A percentile compares a stretch with the other conserved stretches of the same genome.
phyloP scores from a whole-genome alignment of 2,888 invertebrate genomes.

The Tenthredo scrophulariae region DNA sequence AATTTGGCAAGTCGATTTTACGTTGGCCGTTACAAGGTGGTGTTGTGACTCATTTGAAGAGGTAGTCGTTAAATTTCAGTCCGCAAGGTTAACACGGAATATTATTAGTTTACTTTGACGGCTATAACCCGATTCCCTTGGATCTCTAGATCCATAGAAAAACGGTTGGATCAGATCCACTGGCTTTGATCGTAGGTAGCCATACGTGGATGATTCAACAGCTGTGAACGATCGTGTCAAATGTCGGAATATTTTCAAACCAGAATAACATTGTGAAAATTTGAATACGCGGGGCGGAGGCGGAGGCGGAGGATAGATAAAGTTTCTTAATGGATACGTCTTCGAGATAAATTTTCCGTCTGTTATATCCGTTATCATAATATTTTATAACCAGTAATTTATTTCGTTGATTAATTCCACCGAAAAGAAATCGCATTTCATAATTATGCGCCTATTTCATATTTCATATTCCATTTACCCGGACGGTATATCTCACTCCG shows the following conservation, averaged over 20 bases:
- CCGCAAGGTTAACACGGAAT: slow-evolving; percentile 46
- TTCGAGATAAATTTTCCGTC: background rate
- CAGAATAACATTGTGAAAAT: slow-evolving; percentile 9
- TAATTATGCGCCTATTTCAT: background rate
- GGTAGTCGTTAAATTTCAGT: slow-evolving; percentile 37
- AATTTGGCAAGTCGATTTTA: slow-evolving; percentile 34
- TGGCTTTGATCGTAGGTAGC: slow-evolving; percentile 21
- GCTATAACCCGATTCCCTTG: slow-evolving; percentile 24
- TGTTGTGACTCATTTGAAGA: slow-evolving; percentile 16
- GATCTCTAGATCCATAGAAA: background rate
- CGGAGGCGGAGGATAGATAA: background rate
- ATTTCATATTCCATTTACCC: background rate
- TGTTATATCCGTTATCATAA: background rate
- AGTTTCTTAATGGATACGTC: background rate
- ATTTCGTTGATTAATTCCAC: background rate
- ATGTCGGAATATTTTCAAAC: background rate
- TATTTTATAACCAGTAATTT: background rate
- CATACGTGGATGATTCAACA: slow-evolving; percentile 6
- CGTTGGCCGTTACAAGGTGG: slow-evolving; percentile 22
- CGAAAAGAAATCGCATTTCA: background rate
- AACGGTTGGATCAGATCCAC: slow-evolving; percentile 21
- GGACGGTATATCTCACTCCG: background rate
- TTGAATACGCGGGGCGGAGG: background rate
- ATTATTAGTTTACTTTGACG: slow-evolving; percentile 48
- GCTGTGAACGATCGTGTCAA: slow-evolving; percentile 16